Conservation (phyloP, 2,888 invertebrate genomes). For the Brenthis daphne region DNA sequence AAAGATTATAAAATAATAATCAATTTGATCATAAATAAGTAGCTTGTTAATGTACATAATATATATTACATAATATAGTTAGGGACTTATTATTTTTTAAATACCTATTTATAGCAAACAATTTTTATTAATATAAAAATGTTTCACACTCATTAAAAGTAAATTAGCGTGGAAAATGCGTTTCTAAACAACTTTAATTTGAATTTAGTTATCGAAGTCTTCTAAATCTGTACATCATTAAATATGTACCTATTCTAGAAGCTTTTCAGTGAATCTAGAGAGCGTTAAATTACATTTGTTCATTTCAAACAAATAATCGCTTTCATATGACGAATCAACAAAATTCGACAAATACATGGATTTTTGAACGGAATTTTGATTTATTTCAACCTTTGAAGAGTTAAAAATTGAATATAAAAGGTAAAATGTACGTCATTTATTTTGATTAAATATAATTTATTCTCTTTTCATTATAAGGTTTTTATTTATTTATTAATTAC, state of each 20-base stretch:
- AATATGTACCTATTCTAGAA: neutral
- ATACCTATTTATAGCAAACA: too few species aligned
- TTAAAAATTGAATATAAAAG: conserved; percentile 3
- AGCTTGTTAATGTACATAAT: too few species aligned
- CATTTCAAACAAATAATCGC: conserved; percentile 4
- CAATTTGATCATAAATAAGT: too few species aligned
- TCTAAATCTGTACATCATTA: conserved; percentile 13
- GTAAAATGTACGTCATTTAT: conserved; percentile 8
- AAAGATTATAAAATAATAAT: too few species aligned
- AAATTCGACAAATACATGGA: conserved; percentile 7
- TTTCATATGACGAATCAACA: neutral
- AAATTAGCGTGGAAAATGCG: neutral
- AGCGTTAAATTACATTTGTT: conserved; percentile 17
- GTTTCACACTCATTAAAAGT: neutral
- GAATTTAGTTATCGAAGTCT: conserved; percentile 6
- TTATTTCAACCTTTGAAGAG: conserved; percentile 8
- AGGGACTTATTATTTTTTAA: too few species aligned
- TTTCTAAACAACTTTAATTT: conserved; percentile 6
- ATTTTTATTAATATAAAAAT: too few species aligned
- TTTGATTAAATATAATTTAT: neutral
- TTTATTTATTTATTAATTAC: neutral
- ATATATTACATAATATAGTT: too few species aligned
- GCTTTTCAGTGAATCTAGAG: neutral
- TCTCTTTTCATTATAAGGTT: neutral
- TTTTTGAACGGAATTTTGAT: conserved; percentile 28